A percentile compares a stretch with the other conserved stretches of the same genome.
phyloP scores from a whole-genome alignment of 2,113 vertebrate species.

The Myanophis thanlyinensis region DNA sequence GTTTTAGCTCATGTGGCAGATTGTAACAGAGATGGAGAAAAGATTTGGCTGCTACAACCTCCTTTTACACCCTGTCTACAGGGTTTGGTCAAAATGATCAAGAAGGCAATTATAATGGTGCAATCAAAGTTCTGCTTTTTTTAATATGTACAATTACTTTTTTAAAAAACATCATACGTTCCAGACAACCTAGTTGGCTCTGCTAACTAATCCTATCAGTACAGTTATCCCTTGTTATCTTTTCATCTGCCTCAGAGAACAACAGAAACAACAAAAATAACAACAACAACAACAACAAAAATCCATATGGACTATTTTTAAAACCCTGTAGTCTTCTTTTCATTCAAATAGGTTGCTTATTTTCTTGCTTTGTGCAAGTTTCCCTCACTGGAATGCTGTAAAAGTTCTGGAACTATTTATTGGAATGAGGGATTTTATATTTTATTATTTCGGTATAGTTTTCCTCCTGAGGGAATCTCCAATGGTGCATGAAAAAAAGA shows the following conservation, averaged over 20 bases:
- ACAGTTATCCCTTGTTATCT: neutral
- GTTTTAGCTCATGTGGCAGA: neutral
- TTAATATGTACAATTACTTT: neutral
- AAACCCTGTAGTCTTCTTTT: neutral
- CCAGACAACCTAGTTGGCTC: neutral
- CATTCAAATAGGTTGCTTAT: neutral
- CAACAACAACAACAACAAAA: neutral
- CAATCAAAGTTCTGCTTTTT: neutral
- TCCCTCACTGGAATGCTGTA: neutral
- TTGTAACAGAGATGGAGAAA: neutral
- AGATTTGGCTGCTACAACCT: neutral
- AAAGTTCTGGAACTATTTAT: neutral
- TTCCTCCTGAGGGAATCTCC: neutral
- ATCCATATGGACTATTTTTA: neutral
- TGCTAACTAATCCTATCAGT: neutral
- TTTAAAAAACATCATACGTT: neutral
- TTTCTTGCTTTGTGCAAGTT: neutral
- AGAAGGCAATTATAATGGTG: neutral
- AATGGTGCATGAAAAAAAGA: neutral
- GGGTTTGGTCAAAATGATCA: neutral
- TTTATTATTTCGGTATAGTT: neutral
- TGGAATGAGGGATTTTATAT: neutral
- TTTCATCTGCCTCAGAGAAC: neutral
- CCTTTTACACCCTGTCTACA: neutral
- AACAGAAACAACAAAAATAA: neutral